Base-by-base conservation (phyloP, 2,797 vertebrate species). In the Hydrophis major region DNA sequence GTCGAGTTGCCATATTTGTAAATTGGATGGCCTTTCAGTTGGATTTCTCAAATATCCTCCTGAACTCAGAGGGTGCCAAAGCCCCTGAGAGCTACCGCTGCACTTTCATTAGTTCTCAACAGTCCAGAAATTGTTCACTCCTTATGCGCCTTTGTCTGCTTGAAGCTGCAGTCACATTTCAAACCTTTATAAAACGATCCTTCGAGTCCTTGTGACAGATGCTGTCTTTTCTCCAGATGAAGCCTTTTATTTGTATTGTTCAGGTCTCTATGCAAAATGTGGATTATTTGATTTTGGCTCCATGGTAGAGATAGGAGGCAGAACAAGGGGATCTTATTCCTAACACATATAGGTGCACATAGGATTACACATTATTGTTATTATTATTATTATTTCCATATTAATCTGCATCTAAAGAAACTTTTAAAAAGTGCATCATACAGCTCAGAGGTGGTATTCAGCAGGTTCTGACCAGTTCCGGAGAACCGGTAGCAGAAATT, bases 121-220 rank as follows among this genome's bases (percentile, higher is more conserved):
- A 87, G 60, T 12, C 6, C 83, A 37, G 87, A 88, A 88, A 88
- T 78, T 89, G 63, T 28, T 88, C 55, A 13, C 37, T 88, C 57
- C 63, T 88, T 59, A 92, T 92, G 86, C 6, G 20, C 27, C 91
- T 56, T 92, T 88, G 83, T 91, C 78, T 91, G 27, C 32, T 25
- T 3, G 14, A 88, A 10, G 10, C 91, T 88, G 86, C 74, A 92
- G 60, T 56, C 53, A 47, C 87, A 88, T 88, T 92, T 59, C 63
- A 74, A 74, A 88, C 27, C 42, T 88, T 69, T 57, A 88, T 59
- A 88, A 92, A 92, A 89, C 8, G 55, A 37, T 83, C 91, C 87
- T 69, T 78, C 50, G 91, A 92, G 91, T 89, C 61, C 63, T 88
- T 88, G 61, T 92, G 91, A 69, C 87, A 92, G 66, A 89, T 6